Base-by-base conservation (phyloP, 2,797 vertebrate genomes). In the Oreortyx pictus region DNA sequence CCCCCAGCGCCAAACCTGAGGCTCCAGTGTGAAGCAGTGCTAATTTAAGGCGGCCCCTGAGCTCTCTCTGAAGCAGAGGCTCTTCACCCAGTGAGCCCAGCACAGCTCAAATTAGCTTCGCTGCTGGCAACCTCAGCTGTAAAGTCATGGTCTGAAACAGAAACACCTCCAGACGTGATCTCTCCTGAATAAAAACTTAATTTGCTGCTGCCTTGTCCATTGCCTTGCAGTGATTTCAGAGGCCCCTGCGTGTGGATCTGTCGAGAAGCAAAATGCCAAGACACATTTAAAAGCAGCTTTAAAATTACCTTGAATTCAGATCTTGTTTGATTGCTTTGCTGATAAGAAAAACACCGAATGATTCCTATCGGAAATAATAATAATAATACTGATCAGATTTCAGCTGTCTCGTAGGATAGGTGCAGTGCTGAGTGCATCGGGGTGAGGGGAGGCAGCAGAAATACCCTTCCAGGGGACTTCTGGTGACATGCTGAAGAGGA, bases 261-360 rank as follows among this genome's bases (percentile, higher is more conserved):
- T 64, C 70, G 81, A 92, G 66, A 70, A 81, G 44, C 67, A 73
- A 92, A 94, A 67, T 27, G 74, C 49, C 83, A 82, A 92, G 60
- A 86, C 66, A 70, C 61, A 81, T 56, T 72, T 80, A 39, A 86
- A 93, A 86, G 52, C 72, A 82, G 57, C 52, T 88, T 83, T 76
- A 39, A 71, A 66, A 60, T 64, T 35, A 81, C 71, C 39, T 31
- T 14, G 7, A 56, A 47, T 82, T 86, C 91, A 52, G 62, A 49
- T 86, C 87, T 87, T n/a, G 50, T 80, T 87, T 65, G 78, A 67
- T 82, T 39, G 44, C 79, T 93, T 72, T 86, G 44, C 39, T 78
- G 75, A 56, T 49, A 78, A 59, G 64, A 71, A 89, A 90, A 82
- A 29, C 24, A 39, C 37, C 65, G 60, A 71, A 83, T 52, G 43